Percentiles rank a stretch among this genome's conserved stretches.
These are phyloP conservation scores for Malaclemys terrapin DNA, from an alignment of 2,113 vertebrate genomes.

Conservation along the genomic window DNA sequence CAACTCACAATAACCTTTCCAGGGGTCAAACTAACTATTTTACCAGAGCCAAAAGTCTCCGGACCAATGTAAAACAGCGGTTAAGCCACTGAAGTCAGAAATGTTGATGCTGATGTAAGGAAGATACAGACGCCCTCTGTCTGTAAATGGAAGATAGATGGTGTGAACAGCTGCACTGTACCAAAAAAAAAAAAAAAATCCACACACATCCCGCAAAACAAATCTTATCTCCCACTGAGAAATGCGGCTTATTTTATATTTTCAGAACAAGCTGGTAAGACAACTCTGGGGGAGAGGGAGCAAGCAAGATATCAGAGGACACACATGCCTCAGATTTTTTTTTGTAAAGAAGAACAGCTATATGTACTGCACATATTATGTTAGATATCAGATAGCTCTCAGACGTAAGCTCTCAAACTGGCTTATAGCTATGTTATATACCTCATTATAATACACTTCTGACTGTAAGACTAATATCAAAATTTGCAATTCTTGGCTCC, in stretches of 20 bases:
- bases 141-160: background rate
- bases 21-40: background rate
- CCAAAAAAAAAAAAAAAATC: conserved; percentile 3
- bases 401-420: background rate
- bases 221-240: background rate
- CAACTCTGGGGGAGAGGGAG: background rate
- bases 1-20: background rate
- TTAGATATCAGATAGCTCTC: background rate
- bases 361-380: background rate
- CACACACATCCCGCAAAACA: background rate
- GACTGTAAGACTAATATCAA: background rate
- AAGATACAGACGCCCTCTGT: background rate
- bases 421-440: background rate
- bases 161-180: background rate
- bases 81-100: background rate
- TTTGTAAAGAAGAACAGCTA: background rate
- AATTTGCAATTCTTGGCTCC: background rate
- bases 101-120: background rate
- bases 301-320: background rate
- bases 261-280: background rate
- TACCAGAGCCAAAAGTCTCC: background rate
- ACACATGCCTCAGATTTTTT: background rate
- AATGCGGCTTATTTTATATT: background rate
- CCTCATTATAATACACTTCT: background rate
- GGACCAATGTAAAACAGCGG: background rate